Conservation (phyloP, 1,140 invertebrate genomes). For the Cotesia chilonis region DNA sequence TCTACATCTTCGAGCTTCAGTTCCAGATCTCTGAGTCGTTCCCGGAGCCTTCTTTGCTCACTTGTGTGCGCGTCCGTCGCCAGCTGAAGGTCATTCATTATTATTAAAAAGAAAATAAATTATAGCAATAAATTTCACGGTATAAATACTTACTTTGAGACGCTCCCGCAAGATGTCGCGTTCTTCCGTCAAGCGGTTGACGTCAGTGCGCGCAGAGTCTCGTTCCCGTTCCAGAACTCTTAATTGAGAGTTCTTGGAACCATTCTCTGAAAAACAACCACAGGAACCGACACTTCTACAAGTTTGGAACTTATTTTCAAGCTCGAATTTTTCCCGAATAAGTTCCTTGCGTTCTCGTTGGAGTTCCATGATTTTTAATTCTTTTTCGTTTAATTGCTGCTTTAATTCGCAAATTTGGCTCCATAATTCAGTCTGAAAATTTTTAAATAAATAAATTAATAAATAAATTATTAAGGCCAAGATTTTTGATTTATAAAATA, state of each 20-base stretch:
- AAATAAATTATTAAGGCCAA: no score
- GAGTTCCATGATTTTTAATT: slow-evolving; percentile 57
- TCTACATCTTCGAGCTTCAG: slow-evolving; percentile 55
- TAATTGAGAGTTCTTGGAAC: slow-evolving; percentile 35
- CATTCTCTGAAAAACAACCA: slow-evolving; percentile 33
- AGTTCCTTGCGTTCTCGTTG: slow-evolving; percentile 62
- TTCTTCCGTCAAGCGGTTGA: slow-evolving; percentile 67
- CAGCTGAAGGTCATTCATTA: slow-evolving; percentile 54
- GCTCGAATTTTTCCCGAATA: slow-evolving; percentile 58
- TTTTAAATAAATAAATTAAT: neutral
- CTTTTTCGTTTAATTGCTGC: slow-evolving; percentile 58
- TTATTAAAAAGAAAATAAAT: neutral
- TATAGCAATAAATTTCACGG: slow-evolving; percentile 19
- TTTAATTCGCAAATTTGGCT: slow-evolving; percentile 53
- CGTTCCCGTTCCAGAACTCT: slow-evolving; percentile 66
- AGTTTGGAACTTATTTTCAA: slow-evolving; percentile 57
- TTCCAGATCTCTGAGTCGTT: slow-evolving; percentile 55
- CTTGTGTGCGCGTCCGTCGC: slow-evolving; percentile 65
- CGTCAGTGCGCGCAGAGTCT: slow-evolving; percentile 65
- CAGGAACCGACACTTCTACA: slow-evolving; percentile 40
- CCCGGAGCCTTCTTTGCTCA: slow-evolving; percentile 59
- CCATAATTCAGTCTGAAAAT: slow-evolving; percentile 42
- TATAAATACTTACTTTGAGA: slow-evolving; percentile 61
- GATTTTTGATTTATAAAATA: no score
- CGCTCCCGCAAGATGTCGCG: slow-evolving; percentile 65